Evolutionary conservation across 2,888 invertebrate species (phyloP).

Genomic region (Zonitis immaculata): DNA sequence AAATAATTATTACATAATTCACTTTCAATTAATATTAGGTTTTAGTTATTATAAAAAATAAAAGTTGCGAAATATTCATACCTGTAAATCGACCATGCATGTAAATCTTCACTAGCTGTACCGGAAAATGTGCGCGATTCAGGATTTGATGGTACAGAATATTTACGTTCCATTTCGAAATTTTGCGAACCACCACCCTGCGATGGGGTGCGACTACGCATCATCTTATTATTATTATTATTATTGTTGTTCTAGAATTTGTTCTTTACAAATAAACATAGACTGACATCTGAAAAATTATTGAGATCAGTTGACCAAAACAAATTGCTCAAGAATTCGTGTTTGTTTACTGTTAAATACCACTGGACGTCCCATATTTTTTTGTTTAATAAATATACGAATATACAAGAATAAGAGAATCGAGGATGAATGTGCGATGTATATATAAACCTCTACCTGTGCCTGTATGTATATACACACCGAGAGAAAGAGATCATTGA

Average conservation of each 20-base stretch:
- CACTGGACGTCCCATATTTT: too few species aligned
- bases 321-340: not conserved
- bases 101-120: constrained; percentile 86
- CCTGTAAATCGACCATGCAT: constrained; percentile 95
- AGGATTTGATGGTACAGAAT: constrained; percentile 82
- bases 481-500: constrained; percentile 22
- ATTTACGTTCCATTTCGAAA: constrained; percentile 74
- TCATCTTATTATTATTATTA: constrained; percentile 23
- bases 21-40: not conserved
- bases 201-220: constrained; percentile 40
- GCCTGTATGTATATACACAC: constrained; percentile 1
- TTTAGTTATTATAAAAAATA: constrained; percentile 1
- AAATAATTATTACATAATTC: not conserved
- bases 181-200: constrained; percentile 52
- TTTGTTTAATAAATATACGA: not conserved
- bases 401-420: not conserved
- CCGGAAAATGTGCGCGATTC: constrained; percentile 66
- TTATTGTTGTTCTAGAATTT: not conserved
- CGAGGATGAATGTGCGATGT: constrained; percentile 3
- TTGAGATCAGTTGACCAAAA: not conserved
- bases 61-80: constrained; percentile 33
- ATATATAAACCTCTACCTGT: too few species aligned
- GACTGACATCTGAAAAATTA: not conserved
- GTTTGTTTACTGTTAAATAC: not conserved
- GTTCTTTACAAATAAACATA: not conserved